Evolutionary conservation across 2,113 vertebrate species (phyloP).

Genomic region (Hemiscyllium ocellatum): DNA sequence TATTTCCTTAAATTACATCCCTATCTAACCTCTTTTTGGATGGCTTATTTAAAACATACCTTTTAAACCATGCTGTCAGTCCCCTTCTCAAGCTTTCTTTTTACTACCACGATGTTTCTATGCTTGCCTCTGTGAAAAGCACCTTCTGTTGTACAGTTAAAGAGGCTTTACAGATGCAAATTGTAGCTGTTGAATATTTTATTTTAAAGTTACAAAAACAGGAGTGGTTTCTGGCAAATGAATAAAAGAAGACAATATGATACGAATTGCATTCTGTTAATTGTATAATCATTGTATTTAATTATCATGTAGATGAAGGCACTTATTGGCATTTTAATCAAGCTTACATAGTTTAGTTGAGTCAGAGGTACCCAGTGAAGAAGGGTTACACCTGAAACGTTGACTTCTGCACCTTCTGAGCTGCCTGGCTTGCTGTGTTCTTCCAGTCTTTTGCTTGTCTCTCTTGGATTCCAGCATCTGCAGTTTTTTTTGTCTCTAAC

Average conservation of each 20-base stretch:
- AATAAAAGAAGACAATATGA: neutral
- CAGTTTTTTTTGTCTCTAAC: too few species aligned
- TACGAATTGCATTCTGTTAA: neutral
- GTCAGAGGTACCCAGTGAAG: neutral
- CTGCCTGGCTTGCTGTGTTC: too few species aligned
- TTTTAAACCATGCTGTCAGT: neutral
- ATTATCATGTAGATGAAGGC: neutral
- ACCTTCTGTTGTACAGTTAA: neutral
- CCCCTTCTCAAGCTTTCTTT: neutral
- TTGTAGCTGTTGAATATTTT: neutral
- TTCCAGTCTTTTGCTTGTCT: too few species aligned
- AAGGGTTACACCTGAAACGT: too few species aligned
- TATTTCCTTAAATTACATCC: neutral
- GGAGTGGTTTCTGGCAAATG: neutral
- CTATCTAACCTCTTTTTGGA: neutral
- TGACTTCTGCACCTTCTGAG: too few species aligned
- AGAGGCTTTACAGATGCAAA: neutral
- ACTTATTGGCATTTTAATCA: neutral
- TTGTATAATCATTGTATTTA: neutral
- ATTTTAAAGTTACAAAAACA: neutral
- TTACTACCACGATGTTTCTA: neutral
- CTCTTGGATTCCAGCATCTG: too few species aligned
- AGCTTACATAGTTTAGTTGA: neutral
- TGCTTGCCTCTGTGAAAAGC: neutral
- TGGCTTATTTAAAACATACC: neutral